These are phyloP conservation scores for Medauroidea extradentata DNA, from an alignment of 1,140 invertebrate genomes.

Conservation along the genomic window DNA sequence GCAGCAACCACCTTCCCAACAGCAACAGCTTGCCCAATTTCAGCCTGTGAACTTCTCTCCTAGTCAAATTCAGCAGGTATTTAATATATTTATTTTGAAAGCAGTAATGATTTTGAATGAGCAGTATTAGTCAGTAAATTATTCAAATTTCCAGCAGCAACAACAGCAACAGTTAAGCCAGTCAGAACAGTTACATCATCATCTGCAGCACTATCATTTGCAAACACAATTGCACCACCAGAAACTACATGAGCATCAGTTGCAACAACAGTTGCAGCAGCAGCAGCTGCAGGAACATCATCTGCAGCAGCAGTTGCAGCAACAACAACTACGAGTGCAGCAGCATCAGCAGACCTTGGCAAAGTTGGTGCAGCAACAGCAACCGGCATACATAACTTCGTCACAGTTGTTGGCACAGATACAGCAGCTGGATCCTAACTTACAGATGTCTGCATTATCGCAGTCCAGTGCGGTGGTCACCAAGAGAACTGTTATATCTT, in stretches of 20 bases:
- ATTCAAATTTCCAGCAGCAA: constrained; percentile 25
- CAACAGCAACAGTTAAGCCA: constrained; percentile 33
- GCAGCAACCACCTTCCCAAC: no score
- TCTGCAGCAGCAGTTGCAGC: constrained; percentile 13
- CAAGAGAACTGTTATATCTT: constrained; percentile 2
- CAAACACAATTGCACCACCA: constrained; percentile 20
- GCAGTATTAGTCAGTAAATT: no score
- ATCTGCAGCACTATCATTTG: constrained; percentile 1
- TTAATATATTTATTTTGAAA: no score
- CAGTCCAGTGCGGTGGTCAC: constrained; percentile 32
- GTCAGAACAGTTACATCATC: constrained; percentile 22
- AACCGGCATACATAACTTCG: constrained; percentile 28
- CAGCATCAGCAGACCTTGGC: constrained; percentile 2
- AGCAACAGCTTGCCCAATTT: constrained; percentile 4
- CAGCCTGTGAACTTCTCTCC: constrained; percentile 3
- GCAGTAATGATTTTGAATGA: no score
- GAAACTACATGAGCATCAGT: constrained; percentile 32
- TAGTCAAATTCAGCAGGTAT: constrained; percentile 15
- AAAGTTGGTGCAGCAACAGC: not conserved
- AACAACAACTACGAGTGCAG: constrained; percentile 22
- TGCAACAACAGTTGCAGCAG: constrained; percentile 19
- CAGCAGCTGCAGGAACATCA: not conserved
- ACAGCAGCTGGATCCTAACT: constrained; percentile 35
- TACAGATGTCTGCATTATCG: constrained; percentile 2
- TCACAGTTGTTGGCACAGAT: constrained; percentile 45